Base-by-base conservation (phyloP, 2,113 vertebrate genomes). In the Anoplopoma fimbria region DNA sequence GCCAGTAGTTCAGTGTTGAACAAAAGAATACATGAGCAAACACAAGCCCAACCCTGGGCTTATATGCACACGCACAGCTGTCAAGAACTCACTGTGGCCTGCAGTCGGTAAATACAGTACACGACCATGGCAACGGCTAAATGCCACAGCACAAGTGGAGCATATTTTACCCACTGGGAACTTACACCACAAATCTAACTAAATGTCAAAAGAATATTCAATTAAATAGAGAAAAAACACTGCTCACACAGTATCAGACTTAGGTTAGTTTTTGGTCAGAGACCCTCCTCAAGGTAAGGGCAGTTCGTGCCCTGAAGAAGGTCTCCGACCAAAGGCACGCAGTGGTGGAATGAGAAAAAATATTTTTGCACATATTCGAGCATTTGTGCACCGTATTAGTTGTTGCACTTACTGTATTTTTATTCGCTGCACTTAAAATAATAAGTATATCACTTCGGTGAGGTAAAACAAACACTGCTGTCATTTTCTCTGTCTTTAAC, bases 121-220 rank as follows among this genome's bases (percentile, higher is more conserved):
- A 40, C 7, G 25, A 40, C 74, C 75, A 77, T 84, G 42, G 87
- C 75, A 86, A 85, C 77, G 15, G 82, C 45, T 86, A 93, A 93
- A 94, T 91, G 88, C 82, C 87, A 91, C 75, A 67, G 80, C 77
- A 80, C 70, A 81, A 88, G 79, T 80, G 73, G 82, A 78, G 77
- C 49, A 89, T 68, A 77, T 87, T 87, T 76, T 69, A 82, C 71
- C 77, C 83, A 87, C 63, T 77, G 78, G 88, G 83, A 90, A 68
- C 77, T 82, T 69, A 47, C 62, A 82, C 33, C 68, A 63, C 69
- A 78, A 71, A 75, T 81, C 69, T 38, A 79, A 83, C 49, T 58
- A 85, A 85, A 93, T 87, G 68, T 89, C 86, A 89, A 76, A 84
- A 71, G 62, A 70, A 76, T 77, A 80, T 85, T 84, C 61, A 83